Evolutionary conservation across 2,113 vertebrate genomes (phyloP).

Genomic region (Pterophyllum scalare): DNA sequence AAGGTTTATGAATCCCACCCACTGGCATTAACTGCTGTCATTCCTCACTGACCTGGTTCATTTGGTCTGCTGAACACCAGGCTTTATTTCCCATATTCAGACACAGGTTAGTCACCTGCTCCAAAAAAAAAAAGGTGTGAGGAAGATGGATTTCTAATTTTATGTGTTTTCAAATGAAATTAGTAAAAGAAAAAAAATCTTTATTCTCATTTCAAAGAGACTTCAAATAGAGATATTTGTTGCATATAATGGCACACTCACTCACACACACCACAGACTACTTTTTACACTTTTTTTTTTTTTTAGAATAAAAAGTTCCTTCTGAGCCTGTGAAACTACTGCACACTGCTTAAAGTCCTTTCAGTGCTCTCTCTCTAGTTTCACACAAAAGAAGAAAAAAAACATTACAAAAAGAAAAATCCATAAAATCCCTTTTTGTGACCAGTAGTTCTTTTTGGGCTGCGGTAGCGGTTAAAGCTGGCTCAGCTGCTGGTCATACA

Average conservation of each 20-base stretch:
- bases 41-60: conserved; percentile 20
- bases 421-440: conserved; percentile 18
- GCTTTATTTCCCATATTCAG: neutral
- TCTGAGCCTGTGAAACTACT: conserved; percentile 12
- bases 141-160: neutral
- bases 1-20: conserved; percentile 5
- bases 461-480: conserved; percentile 30
- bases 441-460: conserved; percentile 1
- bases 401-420: neutral
- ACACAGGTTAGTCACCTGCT: conserved; percentile 25
- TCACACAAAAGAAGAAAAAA: neutral
- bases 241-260: too few species aligned
- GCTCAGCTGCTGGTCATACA: conserved; percentile 38
- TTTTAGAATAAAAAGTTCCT: neutral
- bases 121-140: neutral
- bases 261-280: neutral
- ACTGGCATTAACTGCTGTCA: conserved; percentile 18
- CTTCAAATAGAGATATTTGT: neutral
- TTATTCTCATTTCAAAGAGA: neutral
- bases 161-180: neutral
- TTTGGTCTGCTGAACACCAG: neutral
- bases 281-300: neutral
- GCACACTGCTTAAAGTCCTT: neutral
- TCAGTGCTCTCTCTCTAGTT: conserved; percentile 1
- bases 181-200: neutral